phyloP scores from a whole-genome alignment of 2,113 vertebrate genomes.

The Corythaixoides concolor region DNA sequence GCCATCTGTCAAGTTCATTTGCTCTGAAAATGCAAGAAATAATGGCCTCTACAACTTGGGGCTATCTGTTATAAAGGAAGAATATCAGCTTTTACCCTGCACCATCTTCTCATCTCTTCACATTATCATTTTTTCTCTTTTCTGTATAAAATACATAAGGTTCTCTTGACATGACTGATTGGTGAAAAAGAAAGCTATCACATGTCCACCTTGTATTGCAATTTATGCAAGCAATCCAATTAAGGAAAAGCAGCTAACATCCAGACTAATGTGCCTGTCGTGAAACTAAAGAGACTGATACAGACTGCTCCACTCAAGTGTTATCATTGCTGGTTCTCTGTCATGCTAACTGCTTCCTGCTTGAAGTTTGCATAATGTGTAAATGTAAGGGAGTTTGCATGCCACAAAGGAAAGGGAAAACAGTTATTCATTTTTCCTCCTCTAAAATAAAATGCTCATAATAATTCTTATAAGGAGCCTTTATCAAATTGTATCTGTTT shows the following conservation, averaged over 20 bases:
- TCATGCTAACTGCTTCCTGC: constrained; percentile 10
- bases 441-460: constrained; percentile 50
- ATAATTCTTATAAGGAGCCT: constrained; percentile 24
- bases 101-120: constrained; percentile 74
- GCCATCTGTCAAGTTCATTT: constrained; percentile 99
- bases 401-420: neutral
- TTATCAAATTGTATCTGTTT: constrained; percentile 21
- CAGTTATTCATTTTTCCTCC: neutral
- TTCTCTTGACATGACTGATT: constrained; percentile 63
- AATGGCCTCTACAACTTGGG: constrained; percentile 90
- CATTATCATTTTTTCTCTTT: constrained; percentile 75
- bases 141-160: constrained; percentile 54
- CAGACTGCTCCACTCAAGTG: neutral
- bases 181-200: constrained; percentile 62
- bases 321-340: neutral
- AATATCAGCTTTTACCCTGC: constrained; percentile 74
- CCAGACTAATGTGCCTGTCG: constrained; percentile 54
- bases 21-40: constrained; percentile 98
- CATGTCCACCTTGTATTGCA: constrained; percentile 77
- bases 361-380: constrained; percentile 27
- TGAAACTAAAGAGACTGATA: constrained; percentile 31
- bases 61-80: constrained; percentile 91
- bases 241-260: constrained; percentile 69
- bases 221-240: constrained; percentile 87
- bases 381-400: neutral